phyloP scores from a whole-genome alignment of 2,888 invertebrate species.

The Drosophila stalkeri region DNA sequence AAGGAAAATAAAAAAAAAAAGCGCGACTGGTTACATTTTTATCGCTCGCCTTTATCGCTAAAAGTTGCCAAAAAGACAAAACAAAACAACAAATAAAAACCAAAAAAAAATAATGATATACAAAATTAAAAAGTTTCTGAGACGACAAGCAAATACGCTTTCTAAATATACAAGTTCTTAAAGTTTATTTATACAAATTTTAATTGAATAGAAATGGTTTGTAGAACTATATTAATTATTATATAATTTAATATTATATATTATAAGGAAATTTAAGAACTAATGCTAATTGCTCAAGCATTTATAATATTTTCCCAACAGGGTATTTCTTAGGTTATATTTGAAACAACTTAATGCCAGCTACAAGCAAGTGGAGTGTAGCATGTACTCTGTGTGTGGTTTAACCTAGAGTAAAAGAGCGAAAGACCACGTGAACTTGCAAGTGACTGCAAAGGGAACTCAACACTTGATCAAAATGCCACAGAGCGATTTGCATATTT shows the following conservation, averaged over 20 bases:
- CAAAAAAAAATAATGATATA: conserved; percentile 6
- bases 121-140: not conserved
- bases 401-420: conserved; percentile 50
- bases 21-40: conserved; percentile 59
- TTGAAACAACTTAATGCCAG: conserved; percentile 19
- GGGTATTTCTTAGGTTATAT: conserved; percentile 13
- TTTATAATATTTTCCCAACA: not conserved
- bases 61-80: conserved; percentile 67
- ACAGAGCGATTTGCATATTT: conserved; percentile 85
- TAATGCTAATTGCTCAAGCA: not conserved
- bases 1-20: conserved; percentile 29
- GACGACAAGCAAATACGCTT: conserved; percentile 23
- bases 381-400: conserved; percentile 36
- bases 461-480: conserved; percentile 85
- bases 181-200: too few relatives aligned
- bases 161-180: too few relatives aligned
- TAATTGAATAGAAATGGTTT: not conserved
- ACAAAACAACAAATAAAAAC: conserved; percentile 2
- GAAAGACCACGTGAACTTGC: conserved; percentile 51
- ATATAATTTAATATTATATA: not conserved
- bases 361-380: conserved; percentile 22
- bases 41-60: conserved; percentile 69
- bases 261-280: not conserved
- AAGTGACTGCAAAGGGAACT: conserved; percentile 64
- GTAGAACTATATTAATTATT: too few relatives aligned